A percentile compares a stretch with the other conserved stretches of the same genome.
These are phyloP conservation scores for Azorinus chamasolen DNA, from an alignment of 2,888 invertebrate genomes.

Conservation along the genomic window DNA sequence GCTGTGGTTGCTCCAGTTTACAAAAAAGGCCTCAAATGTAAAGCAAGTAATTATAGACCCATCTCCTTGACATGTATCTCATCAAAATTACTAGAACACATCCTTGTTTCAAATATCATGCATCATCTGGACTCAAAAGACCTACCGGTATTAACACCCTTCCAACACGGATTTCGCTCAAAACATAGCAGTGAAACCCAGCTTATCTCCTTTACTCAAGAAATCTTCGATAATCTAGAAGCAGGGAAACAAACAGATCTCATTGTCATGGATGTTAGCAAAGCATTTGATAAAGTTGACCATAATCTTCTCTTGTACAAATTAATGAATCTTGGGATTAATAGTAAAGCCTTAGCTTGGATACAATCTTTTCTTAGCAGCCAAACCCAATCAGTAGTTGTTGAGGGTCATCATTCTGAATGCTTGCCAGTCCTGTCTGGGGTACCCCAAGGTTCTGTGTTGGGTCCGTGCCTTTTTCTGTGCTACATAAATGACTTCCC, in stretches of 20 bases:
- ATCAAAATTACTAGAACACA: constrained; percentile 36
- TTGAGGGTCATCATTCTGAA: too few relatives aligned
- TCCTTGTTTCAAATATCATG: constrained; percentile 29
- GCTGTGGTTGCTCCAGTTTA: constrained; percentile 17
- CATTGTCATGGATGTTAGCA: constrained; percentile 33
- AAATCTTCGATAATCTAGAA: constrained; percentile 32
- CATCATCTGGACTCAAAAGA: constrained; percentile 13
- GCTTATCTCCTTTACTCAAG: constrained; percentile 21
- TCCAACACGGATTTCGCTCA: constrained; percentile 25
- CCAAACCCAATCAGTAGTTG: too few relatives aligned
- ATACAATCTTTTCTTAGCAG: too few relatives aligned
- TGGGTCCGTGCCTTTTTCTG: too few relatives aligned
- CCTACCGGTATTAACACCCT: constrained; percentile 1
- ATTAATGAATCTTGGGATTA: too few relatives aligned
- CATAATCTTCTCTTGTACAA: too few relatives aligned
- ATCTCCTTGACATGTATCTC: constrained; percentile 34
- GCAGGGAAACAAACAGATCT: constrained; percentile 25
- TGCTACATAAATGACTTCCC: too few relatives aligned
- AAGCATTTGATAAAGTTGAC: too few relatives aligned
- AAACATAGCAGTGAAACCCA: constrained; percentile 35
- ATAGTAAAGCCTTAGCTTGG: too few relatives aligned
- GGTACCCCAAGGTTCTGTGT: too few relatives aligned
- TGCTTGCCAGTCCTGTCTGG: too few relatives aligned
- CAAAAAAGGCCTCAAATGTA: constrained; percentile 37
- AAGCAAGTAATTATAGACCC: constrained; percentile 34